phyloP scores from a whole-genome alignment of 2,888 invertebrate species.

The Cataglyphis albicans region DNA sequence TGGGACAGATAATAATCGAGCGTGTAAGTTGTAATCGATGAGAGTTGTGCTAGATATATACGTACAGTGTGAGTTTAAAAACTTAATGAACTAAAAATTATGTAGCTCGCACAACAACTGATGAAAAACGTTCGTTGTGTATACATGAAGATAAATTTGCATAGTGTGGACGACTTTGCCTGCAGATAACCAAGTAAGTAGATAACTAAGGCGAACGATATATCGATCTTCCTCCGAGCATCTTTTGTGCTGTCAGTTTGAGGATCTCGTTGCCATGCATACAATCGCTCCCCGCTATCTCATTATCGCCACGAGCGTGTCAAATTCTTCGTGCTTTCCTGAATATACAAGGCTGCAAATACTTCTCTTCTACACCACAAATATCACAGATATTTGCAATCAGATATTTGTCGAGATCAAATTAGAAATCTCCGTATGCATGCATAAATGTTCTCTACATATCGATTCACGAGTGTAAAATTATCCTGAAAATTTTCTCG shows the following conservation, averaged over 20 bases:
- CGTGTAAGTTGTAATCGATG: slow-evolving; percentile 42
- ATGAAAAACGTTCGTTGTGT: slow-evolving; percentile 37
- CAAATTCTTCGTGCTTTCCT: not conserved
- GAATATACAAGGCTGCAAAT: not conserved
- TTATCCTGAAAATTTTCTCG: not conserved
- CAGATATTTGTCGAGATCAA: not conserved
- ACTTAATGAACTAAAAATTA: slow-evolving; percentile 42
- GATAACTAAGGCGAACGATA: slow-evolving; percentile 60
- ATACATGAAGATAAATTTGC: slow-evolving; percentile 35
- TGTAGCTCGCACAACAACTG: not conserved
- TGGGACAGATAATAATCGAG: slow-evolving; percentile 36
- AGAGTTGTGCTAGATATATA: slow-evolving; percentile 1
- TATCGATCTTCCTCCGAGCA: slow-evolving; percentile 55
- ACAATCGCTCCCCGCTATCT: slow-evolving; percentile 63
- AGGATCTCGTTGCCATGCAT: slow-evolving; percentile 67
- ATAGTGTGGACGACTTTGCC: slow-evolving; percentile 18
- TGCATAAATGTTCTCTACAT: not conserved
- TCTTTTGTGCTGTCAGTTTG: slow-evolving; percentile 56
- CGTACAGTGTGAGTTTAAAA: not conserved
- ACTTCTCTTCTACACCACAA: not conserved
- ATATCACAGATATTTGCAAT: not conserved
- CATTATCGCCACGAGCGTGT: slow-evolving; percentile 17
- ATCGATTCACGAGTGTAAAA: not conserved
- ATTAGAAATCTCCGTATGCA: not conserved
- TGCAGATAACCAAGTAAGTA: slow-evolving; percentile 47